phyloP scores from a whole-genome alignment of 2,888 invertebrate species.

The Drosophila ustulata region DNA sequence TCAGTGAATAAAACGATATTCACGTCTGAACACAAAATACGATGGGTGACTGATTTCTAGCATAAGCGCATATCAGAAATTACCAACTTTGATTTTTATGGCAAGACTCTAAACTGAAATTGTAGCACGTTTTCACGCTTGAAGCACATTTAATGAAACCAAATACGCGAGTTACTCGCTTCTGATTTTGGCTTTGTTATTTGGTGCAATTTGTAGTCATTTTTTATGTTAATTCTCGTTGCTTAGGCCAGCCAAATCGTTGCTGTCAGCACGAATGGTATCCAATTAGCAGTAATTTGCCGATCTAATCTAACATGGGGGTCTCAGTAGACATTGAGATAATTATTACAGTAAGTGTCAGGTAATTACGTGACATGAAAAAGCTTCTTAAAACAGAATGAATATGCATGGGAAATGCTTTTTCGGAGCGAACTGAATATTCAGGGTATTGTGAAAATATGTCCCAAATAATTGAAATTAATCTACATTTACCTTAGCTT shows the following conservation, averaged over 20 bases:
- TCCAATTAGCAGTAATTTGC: slow-evolving; percentile 68
- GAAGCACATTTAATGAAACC: slow-evolving; percentile 68
- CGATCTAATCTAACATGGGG: slow-evolving; percentile 39
- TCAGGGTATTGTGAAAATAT: no score
- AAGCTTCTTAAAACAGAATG: not conserved
- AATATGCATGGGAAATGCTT: not conserved
- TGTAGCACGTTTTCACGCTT: slow-evolving; percentile 79
- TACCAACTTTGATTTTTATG: slow-evolving; percentile 61
- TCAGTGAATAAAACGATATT: slow-evolving; percentile 57
- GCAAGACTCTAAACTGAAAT: slow-evolving; percentile 56
- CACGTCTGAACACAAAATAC: slow-evolving; percentile 54
- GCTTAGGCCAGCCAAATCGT: slow-evolving; percentile 14
- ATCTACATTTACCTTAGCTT: no score
- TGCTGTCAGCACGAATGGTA: slow-evolving; percentile 25
- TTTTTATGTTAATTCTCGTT: slow-evolving; percentile 60
- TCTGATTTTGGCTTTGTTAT: slow-evolving; percentile 66
- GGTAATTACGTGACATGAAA: slow-evolving; percentile 1
- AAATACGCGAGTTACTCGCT: slow-evolving; percentile 44
- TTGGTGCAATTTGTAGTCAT: slow-evolving; percentile 75
- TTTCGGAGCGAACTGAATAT: not conserved
- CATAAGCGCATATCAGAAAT: slow-evolving; percentile 57
- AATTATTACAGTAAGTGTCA: slow-evolving; percentile 26
- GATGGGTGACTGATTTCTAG: slow-evolving; percentile 59
- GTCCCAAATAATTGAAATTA: no score
- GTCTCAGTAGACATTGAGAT: slow-evolving; percentile 1